phyloP scores from a whole-genome alignment of 2,113 vertebrate genomes.

The Verasper variegatus region DNA sequence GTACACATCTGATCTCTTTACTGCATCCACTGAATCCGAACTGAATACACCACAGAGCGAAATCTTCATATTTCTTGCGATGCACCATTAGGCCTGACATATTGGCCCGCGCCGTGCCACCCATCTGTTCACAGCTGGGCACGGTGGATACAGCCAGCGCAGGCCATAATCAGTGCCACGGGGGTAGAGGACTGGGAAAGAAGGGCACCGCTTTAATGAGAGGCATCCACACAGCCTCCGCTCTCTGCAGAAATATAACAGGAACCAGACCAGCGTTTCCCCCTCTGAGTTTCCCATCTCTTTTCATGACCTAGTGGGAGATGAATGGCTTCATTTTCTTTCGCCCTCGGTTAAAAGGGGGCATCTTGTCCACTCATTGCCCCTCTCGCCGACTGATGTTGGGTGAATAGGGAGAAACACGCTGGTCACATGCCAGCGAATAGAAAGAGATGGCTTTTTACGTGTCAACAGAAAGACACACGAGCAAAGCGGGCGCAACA shows the following conservation, averaged over 20 bases:
- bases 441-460: constrained; percentile 47
- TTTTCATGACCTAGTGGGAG: constrained; percentile 63
- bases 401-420: constrained; percentile 48
- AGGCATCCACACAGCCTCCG: constrained; percentile 30
- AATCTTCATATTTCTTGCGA: constrained; percentile 44
- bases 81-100: constrained; percentile 62
- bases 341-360: constrained; percentile 73
- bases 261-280: constrained; percentile 48
- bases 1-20: constrained; percentile 18
- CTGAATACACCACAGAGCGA: constrained; percentile 24
- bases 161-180: constrained; percentile 33
- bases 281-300: constrained; percentile 56
- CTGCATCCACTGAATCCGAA: constrained; percentile 38
- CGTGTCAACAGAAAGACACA: constrained; percentile 69
- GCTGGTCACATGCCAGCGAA: constrained; percentile 57
- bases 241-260: constrained; percentile 49
- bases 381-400: constrained; percentile 57
- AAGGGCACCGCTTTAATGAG: constrained; percentile 30
- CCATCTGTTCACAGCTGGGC: constrained; percentile 56
- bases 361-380: constrained; percentile 62
- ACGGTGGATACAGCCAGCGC: constrained; percentile 25
- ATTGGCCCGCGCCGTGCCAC: constrained; percentile 49
- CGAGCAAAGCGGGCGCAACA: constrained; percentile 62
- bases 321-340: constrained; percentile 77
- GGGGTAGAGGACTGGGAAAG: constrained; percentile 34